phyloP scores from a whole-genome alignment of 1,140 invertebrate species.

The Planococcus citri region DNA sequence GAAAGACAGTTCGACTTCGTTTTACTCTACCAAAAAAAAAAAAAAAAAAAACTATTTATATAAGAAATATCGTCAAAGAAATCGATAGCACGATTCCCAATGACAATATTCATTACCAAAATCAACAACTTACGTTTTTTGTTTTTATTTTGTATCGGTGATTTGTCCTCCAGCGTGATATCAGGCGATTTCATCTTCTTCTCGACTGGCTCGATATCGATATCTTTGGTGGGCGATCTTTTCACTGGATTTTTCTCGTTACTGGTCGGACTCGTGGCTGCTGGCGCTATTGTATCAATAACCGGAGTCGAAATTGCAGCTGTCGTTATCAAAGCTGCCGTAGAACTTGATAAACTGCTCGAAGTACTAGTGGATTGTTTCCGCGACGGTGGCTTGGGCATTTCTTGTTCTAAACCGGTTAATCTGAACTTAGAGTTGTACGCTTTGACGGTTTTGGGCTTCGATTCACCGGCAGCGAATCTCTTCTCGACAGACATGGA shows the following conservation, averaged over 20 bases:
- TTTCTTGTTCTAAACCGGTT: slow-evolving; percentile 68
- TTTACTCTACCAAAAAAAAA: not conserved
- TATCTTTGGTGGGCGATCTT: slow-evolving; percentile 10
- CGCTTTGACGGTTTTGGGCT: slow-evolving; percentile 75
- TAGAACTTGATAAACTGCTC: not conserved
- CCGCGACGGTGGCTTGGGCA: slow-evolving; percentile 58
- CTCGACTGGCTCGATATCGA: not conserved
- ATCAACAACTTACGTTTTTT: slow-evolving; percentile 10
- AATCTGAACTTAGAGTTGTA: slow-evolving; percentile 77
- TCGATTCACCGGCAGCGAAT: slow-evolving; percentile 46
- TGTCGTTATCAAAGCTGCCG: not conserved
- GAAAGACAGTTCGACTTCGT: not conserved
- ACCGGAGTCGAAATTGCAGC: not conserved
- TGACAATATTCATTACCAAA: no score
- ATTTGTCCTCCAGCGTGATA: not conserved
- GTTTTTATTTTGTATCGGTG: not conserved
- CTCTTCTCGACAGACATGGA: slow-evolving; percentile 66
- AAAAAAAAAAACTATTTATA: not conserved
- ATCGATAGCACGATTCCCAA: no score
- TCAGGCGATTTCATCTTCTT: slow-evolving; percentile 14
- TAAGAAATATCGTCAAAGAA: not conserved
- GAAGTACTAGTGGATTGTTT: slow-evolving; percentile 26
- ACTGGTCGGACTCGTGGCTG: slow-evolving; percentile 13
- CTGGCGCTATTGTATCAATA: no score
- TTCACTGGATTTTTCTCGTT: slow-evolving; percentile 11